A percentile compares a stretch with the other conserved stretches of the same genome.
These are phyloP conservation scores for Drosophila mayri DNA, from an alignment of 1,140 invertebrate species.

Conservation along the genomic window DNA sequence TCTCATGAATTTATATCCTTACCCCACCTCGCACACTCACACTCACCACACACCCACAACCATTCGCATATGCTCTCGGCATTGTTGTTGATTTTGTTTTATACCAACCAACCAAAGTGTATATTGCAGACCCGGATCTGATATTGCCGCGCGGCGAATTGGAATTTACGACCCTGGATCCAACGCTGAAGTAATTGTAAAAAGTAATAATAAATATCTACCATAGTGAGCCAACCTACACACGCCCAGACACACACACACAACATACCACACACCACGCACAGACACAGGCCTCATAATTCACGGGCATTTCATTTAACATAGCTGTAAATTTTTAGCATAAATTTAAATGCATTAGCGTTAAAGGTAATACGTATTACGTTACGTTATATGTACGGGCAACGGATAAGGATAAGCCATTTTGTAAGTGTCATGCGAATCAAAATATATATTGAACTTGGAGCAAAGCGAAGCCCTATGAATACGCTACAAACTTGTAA, in stretches of 20 bases:
- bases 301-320: conserved; percentile 76
- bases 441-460: conserved; percentile 30
- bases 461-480: conserved; percentile 27
- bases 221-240: conserved; percentile 45
- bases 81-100: conserved; percentile 80
- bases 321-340: conserved; percentile 81
- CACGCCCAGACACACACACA: conserved; percentile 23
- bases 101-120: conserved; percentile 84
- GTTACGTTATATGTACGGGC: conserved; percentile 16
- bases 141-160: conserved; percentile 85
- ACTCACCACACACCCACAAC: background rate
- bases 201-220: conserved; percentile 76
- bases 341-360: conserved; percentile 79
- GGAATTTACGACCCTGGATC: conserved; percentile 85
- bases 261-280: conserved; percentile 6
- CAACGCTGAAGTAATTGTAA: conserved; percentile 84
- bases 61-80: conserved; percentile 46
- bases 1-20: conserved; percentile 61
- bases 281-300: conserved; percentile 56
- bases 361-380: conserved; percentile 59
- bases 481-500: conserved; percentile 67
- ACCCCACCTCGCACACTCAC: conserved; percentile 16
- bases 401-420: conserved; percentile 28
- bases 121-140: conserved; percentile 85
- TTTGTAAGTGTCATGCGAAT: conserved; percentile 51